Percentiles rank a stretch among this genome's conserved stretches.
Evolutionary conservation across 2,797 vertebrate species (phyloP).

Genomic region (Sphenopsis melanotis): DNA sequence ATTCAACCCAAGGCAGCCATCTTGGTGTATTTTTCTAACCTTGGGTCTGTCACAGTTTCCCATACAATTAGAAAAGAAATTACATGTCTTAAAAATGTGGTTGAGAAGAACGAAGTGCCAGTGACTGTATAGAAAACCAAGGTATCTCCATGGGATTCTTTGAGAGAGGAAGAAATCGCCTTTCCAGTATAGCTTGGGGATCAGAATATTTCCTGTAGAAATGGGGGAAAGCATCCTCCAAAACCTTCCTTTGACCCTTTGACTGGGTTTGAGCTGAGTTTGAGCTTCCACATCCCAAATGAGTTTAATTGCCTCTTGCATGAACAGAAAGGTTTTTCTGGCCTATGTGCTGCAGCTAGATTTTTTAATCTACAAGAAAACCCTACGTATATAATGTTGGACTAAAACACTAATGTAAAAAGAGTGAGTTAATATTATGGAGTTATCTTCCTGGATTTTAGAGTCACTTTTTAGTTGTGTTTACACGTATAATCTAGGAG

Average conservation of each 20-base stretch:
- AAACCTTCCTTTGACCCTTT: background rate
- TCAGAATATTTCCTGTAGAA: background rate
- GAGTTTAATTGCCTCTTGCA: background rate
- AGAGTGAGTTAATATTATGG: background rate
- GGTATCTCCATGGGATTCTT: fast-evolving
- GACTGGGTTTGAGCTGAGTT: background rate
- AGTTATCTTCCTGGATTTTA: background rate
- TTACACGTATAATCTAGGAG: background rate
- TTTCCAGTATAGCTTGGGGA: background rate
- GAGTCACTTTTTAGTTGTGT: background rate
- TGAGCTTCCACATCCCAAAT: background rate
- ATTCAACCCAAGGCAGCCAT: background rate
- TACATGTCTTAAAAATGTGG: fast-evolving
- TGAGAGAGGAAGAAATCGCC: background rate
- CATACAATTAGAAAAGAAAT: background rate
- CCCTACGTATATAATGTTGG: fast-evolving
- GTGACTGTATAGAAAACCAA: background rate
- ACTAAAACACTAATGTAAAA: background rate
- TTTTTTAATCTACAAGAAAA: background rate
- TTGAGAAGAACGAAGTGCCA: background rate
- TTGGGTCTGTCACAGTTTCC: background rate
- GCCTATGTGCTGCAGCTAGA: background rate
- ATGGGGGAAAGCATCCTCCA: background rate
- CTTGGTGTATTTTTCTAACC: background rate
- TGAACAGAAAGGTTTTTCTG: background rate